These are phyloP conservation scores for Spodoptera littoralis DNA, from an alignment of 2,888 invertebrate genomes.

Conservation along the genomic window DNA sequence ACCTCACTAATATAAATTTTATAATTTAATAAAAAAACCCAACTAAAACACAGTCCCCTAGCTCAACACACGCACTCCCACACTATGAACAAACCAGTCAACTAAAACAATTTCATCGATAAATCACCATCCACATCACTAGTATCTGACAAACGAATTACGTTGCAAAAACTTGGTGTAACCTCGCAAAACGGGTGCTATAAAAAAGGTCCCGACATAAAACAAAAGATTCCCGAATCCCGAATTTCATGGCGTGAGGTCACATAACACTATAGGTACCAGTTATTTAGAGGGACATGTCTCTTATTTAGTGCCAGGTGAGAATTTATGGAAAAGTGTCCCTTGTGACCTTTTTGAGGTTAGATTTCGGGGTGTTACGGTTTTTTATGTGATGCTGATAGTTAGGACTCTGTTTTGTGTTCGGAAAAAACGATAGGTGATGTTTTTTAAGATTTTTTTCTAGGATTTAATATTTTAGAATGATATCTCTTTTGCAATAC, in stretches of 20 bases:
- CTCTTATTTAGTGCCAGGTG: slow-evolving; percentile 38
- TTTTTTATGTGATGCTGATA: too few species aligned
- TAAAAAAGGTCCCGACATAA: slow-evolving; percentile 59
- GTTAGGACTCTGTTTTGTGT: too few species aligned
- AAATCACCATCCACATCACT: slow-evolving; percentile 41
- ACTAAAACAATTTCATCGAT: slow-evolving; percentile 37
- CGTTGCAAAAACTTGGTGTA: slow-evolving; percentile 53
- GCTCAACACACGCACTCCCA: too few species aligned
- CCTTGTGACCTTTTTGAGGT: slow-evolving; percentile 16
- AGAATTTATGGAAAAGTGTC: slow-evolving; percentile 16
- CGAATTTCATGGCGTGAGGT: slow-evolving; percentile 51
- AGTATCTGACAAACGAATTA: slow-evolving; percentile 54
- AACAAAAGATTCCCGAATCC: slow-evolving; percentile 57
- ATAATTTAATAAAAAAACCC: too few species aligned
- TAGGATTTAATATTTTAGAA: too few species aligned
- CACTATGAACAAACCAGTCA: too few species aligned
- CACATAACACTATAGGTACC: slow-evolving; percentile 34
- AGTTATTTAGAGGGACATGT: slow-evolving; percentile 34
- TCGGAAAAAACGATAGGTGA: too few species aligned
- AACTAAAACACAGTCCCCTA: too few species aligned
- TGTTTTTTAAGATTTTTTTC: too few species aligned
- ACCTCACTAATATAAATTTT: too few species aligned
- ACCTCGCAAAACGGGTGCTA: slow-evolving; percentile 48
- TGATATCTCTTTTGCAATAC: too few species aligned
- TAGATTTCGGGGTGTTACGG: not conserved